phyloP scores from a whole-genome alignment of 92 coral and sea anemone species.

The Bergia puertoricense region DNA sequence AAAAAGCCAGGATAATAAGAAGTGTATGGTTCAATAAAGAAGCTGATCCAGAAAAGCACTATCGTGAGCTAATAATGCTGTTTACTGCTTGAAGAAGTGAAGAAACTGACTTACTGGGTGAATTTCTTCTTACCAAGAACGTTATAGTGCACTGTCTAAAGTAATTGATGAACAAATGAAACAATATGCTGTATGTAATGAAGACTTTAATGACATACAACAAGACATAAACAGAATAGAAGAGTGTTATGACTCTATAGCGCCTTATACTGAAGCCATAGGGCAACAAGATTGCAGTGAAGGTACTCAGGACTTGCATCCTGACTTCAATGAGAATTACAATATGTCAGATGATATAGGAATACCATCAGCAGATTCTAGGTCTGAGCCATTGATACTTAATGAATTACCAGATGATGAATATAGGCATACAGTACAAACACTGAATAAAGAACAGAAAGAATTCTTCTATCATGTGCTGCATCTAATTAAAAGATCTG shows the following conservation, averaged over 20 bases:
- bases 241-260: neutral
- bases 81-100: neutral
- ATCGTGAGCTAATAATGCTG: neutral
- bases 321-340: neutral
- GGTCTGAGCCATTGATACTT: too few species aligned
- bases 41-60: neutral
- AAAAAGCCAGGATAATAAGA: slow-evolving; percentile 9
- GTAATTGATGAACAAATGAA: neutral
- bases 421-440: too few species aligned
- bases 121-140: neutral
- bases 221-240: neutral
- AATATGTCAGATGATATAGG: slow-evolving; percentile 17
- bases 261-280: slow-evolving; percentile 12
- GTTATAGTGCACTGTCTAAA: neutral
- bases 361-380: neutral
- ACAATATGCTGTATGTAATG: too few species aligned
- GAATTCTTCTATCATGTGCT: slow-evolving; percentile 67
- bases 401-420: too few species aligned
- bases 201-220: too few species aligned
- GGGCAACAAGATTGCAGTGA: slow-evolving; percentile 19
- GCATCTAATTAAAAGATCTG: slow-evolving; percentile 67
- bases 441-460: slow-evolving; percentile 29
- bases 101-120: slow-evolving; percentile 24
- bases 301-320: slow-evolving; percentile 36
- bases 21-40: neutral